Evolutionary conservation across 2,888 invertebrate species (phyloP), one percentile per base, ranked within the genome.

Genomic region (Malachius bipustulatus): DNA sequence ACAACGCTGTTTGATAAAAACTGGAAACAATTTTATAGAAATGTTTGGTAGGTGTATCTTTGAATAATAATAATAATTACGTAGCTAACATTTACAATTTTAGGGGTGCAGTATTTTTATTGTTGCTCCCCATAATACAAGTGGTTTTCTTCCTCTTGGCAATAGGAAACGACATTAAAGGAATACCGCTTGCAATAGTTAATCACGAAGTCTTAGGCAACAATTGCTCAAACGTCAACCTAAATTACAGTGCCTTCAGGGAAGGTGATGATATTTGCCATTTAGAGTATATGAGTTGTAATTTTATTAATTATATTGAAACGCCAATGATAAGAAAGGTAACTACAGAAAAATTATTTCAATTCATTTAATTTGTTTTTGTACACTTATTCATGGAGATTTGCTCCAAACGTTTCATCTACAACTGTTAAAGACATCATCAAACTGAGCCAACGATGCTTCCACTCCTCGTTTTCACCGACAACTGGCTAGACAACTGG

Each of bases 41-140:
- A 50, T 31, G 28, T 38, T 2, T 42, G 38, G 48, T 48, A 32
- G 31, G 19, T 11, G 11, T 28, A n/a, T n/a, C n/a, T n/a, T n/a
- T n/a, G n/a, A n/a, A n/a, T n/a, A n/a, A n/a, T n/a, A n/a, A n/a
- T n/a, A n/a, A n/a, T n/a, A n/a, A n/a, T n/a, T n/a, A n/a, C n/a
- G n/a, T n/a, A n/a, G n/a, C n/a, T n/a, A n/a, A n/a, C n/a, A n/a
- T 16, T 30, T 9, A 16, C n/a, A 19, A 10, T 65, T 66, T n/a
- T 63, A 88, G 87, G 4, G 82, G 87, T 24, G 64, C 90, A 15
- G 61, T 81, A 42, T 91, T 91, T 60, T 77, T 88, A 42, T 63
- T 89, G 39, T 48, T 84, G 36, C 80, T 91, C 52, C 91, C 91
- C 9, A 64, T 90, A 10, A 65, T 89, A 14, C 81, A 90, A 71